Evolutionary conservation across 2,797 vertebrate genomes (phyloP).

Genomic region (Kryptopterus vitreolus): DNA sequence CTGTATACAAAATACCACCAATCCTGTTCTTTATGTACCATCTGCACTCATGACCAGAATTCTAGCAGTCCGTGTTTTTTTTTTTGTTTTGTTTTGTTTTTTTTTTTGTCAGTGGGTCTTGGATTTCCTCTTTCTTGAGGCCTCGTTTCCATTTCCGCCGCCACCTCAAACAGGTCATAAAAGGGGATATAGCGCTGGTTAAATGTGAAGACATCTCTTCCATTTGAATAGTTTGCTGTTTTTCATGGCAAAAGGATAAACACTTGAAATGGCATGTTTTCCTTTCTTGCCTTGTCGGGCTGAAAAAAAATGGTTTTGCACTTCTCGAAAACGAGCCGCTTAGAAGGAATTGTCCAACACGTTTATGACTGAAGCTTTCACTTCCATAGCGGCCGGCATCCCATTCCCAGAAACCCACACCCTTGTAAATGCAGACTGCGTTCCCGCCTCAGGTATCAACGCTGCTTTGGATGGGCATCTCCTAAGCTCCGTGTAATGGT

Average conservation of each 20-base stretch:
- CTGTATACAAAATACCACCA: slow-evolving; percentile 83
- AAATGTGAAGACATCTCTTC: slow-evolving; percentile 67
- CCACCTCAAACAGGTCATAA: slow-evolving; percentile 60
- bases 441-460: slow-evolving; percentile 73
- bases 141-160: slow-evolving; percentile 64
- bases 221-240: slow-evolving; percentile 60
- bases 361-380: slow-evolving; percentile 94
- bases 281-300: slow-evolving; percentile 67
- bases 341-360: slow-evolving; percentile 88
- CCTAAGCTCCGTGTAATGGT: slow-evolving; percentile 74
- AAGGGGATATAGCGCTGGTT: slow-evolving; percentile 65
- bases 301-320: slow-evolving; percentile 60
- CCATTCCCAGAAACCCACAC: slow-evolving; percentile 86
- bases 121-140: slow-evolving; percentile 62
- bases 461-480: slow-evolving; percentile 79
- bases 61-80: slow-evolving; percentile 66
- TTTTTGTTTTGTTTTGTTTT: too few species aligned
- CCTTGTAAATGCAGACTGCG: slow-evolving; percentile 84
- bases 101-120: slow-evolving; percentile 65
- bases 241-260: slow-evolving; percentile 70
- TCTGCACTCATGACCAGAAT: slow-evolving; percentile 63
- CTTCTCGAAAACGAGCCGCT: slow-evolving; percentile 60
- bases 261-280: slow-evolving; percentile 72
- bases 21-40: slow-evolving; percentile 60
- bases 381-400: slow-evolving; percentile 83